phyloP scores from a whole-genome alignment of 2,888 invertebrate genomes.

The Eupithecia subfuscata region DNA sequence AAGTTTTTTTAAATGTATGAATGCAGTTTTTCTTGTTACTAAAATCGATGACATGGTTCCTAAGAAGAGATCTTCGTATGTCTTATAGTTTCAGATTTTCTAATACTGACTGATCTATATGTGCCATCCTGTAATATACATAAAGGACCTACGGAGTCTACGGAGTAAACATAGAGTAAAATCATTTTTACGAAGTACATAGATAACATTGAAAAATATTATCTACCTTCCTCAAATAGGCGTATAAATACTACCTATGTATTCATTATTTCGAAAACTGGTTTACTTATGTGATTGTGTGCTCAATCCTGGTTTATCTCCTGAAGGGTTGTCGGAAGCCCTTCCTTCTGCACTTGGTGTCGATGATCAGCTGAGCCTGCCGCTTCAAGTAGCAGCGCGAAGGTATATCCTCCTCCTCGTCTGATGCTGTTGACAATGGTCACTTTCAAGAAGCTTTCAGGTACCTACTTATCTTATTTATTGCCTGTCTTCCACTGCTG shows the following conservation, averaged over 20 bases:
- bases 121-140: too few species aligned
- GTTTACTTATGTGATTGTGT: not conserved
- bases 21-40: too few species aligned
- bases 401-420: conserved; percentile 93
- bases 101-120: too few species aligned
- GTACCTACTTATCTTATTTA: too few species aligned
- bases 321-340: conserved; percentile 83
- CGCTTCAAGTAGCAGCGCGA: conserved; percentile 91
- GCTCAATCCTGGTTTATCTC: conserved; percentile 49
- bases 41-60: too few species aligned
- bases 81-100: too few species aligned
- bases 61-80: too few species aligned
- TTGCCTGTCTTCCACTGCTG: too few species aligned
- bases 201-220: not conserved
- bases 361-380: conserved; percentile 92
- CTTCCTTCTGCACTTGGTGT: conserved; percentile 91
- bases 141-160: too few species aligned
- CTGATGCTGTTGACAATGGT: conserved; percentile 78
- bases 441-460: not conserved
- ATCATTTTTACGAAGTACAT: not conserved
- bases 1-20: too few species aligned
- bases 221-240: not conserved
- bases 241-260: not conserved
- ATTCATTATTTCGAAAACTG: not conserved
- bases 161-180: too few species aligned